Percentiles rank a stretch among this genome's conserved stretches.
phyloP scores from a whole-genome alignment of 2,888 invertebrate genomes.

The Parascotia fuliginaria region DNA sequence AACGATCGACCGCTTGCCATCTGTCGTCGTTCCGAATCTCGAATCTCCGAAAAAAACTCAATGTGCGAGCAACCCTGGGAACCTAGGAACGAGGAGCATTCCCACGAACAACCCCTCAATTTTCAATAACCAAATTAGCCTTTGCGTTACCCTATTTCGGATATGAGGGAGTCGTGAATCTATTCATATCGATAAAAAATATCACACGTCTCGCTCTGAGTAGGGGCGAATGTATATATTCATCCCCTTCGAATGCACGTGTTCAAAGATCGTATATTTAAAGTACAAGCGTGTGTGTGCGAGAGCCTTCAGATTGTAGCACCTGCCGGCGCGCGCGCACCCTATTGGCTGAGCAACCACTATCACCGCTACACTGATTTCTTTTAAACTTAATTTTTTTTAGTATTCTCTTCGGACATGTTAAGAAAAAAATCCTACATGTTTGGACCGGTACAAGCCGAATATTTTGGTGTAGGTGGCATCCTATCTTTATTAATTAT shows the following conservation, averaged over 20 bases:
- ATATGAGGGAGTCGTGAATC: constrained; percentile 85
- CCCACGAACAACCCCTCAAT: constrained; percentile 88
- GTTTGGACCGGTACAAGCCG: constrained; percentile 80
- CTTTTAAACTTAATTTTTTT: constrained; percentile 82
- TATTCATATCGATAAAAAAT: constrained; percentile 83
- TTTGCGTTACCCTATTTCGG: constrained; percentile 86
- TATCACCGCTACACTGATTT: constrained; percentile 86
- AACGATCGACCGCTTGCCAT: constrained; percentile 83
- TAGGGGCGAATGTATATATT: constrained; percentile 57
- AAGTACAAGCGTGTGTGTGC: constrained; percentile 72
- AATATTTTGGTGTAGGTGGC: constrained; percentile 81
- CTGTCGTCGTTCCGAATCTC: constrained; percentile 84
- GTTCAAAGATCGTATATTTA: constrained; percentile 82
- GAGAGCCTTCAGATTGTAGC: constrained; percentile 69
- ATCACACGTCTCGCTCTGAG: constrained; percentile 65
- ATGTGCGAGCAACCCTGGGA: constrained; percentile 87
- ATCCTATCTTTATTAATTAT: constrained; percentile 73
- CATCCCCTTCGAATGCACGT: constrained; percentile 85
- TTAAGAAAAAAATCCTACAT: constrained; percentile 78
- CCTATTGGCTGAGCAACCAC: constrained; percentile 76
- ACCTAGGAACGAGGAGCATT: constrained; percentile 87
- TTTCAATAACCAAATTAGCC: constrained; percentile 87
- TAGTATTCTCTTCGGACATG: constrained; percentile 78
- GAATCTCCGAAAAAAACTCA: constrained; percentile 81
- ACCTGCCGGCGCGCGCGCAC: constrained; percentile 81